Conservation (phyloP, 1,140 invertebrate species). For the Adelges cooleyi region DNA sequence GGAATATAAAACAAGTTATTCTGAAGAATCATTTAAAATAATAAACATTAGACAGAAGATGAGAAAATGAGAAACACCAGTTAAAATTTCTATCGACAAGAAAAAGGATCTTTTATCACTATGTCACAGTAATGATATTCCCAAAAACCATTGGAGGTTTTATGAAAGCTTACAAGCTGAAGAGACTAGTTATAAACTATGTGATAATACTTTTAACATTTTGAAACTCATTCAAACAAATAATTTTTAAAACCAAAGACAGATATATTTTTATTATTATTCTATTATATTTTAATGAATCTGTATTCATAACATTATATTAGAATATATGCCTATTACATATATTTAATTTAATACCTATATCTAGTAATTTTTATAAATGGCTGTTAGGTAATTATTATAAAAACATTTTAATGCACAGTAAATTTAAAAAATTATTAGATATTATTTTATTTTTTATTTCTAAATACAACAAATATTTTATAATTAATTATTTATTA, state of each 20-base stretch:
- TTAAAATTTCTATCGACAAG: background rate
- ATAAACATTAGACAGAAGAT: background rate
- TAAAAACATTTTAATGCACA: too few relatives aligned
- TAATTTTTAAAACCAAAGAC: too few relatives aligned
- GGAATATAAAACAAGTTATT: background rate
- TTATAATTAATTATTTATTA: too few relatives aligned
- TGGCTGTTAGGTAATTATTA: too few relatives aligned
- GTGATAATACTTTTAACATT: background rate
- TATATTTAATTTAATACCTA: too few relatives aligned
- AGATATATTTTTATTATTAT: background rate
- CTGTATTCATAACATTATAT: background rate
- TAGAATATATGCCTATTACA: background rate
- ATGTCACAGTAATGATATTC: background rate
- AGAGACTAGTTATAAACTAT: background rate
- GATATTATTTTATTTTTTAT: too few relatives aligned
- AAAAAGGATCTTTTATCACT: background rate
- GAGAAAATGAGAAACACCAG: background rate
- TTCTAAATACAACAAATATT: too few relatives aligned
- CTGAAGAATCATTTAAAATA: background rate
- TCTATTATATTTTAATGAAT: background rate
- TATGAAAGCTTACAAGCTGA: background rate
- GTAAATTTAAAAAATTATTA: too few relatives aligned
- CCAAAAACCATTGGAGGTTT: conserved; percentile 1
- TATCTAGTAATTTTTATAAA: too few relatives aligned
- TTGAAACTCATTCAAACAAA: conserved; percentile 2